phyloP scores from a whole-genome alignment of 2,113 vertebrate species.

The Cephalopterus ornatus region DNA sequence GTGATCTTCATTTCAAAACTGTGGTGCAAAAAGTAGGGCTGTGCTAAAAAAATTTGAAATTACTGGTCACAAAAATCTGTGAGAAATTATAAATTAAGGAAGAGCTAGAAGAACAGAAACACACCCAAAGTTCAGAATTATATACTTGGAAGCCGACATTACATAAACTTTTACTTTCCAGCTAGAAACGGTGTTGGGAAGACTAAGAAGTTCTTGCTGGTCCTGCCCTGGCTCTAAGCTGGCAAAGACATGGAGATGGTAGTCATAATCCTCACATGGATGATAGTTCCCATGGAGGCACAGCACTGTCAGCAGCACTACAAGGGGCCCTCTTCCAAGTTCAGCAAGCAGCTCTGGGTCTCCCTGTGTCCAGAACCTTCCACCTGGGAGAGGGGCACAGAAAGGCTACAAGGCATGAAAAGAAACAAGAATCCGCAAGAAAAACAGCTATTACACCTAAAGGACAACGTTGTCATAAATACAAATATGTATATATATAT shows the following conservation, averaged over 20 bases:
- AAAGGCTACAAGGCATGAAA: background rate
- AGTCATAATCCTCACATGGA: accelerated
- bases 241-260: background rate
- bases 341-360: accelerated
- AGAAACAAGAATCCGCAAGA: background rate
- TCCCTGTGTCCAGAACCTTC: background rate
- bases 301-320: background rate
- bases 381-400: background rate
- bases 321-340: background rate
- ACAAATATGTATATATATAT: background rate
- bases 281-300: background rate
- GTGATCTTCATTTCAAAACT: constrained; percentile 22
- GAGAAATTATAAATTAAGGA: background rate
- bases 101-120: background rate
- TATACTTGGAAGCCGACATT: background rate
- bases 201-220: background rate
- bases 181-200: background rate
- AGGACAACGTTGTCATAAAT: background rate
- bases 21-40: constrained; percentile 40
- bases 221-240: background rate
- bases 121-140: background rate
- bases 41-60: background rate
- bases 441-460: background rate
- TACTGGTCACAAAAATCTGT: background rate
- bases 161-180: background rate